Percentiles rank a stretch among this genome's conserved stretches.
Conservation (phyloP, 2,113 vertebrate species). For the Psephotus haematonotus region DNA sequence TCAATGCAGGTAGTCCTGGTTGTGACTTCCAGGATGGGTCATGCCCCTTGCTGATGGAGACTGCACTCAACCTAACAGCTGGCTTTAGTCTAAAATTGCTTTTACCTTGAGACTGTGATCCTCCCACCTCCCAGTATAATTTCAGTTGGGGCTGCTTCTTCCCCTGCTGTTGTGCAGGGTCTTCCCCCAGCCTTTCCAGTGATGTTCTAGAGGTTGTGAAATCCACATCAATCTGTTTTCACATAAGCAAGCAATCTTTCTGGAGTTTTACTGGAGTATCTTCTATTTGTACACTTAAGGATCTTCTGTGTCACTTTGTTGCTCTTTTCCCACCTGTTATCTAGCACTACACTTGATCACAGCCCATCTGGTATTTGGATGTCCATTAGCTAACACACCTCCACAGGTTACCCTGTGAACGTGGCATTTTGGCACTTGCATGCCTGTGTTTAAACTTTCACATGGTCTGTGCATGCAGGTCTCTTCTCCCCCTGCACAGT, state of each 20-base stretch:
- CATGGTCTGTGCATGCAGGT: fast-evolving
- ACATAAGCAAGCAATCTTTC: not conserved
- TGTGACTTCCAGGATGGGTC: not conserved
- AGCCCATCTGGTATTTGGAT: not conserved
- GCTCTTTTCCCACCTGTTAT: not conserved
- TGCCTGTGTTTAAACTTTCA: not conserved
- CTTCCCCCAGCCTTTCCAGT: not conserved
- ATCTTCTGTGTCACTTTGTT: not conserved
- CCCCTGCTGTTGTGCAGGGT: not conserved
- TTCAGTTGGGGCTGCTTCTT: not conserved
- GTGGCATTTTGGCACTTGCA: not conserved
- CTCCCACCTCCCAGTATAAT: not conserved
- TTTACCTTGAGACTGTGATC: not conserved
- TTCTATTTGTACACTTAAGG: not conserved
- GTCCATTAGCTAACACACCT: not conserved
- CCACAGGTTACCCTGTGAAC: fast-evolving
- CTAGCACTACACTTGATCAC: not conserved
- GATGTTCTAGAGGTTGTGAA: not conserved
- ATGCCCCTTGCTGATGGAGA: not conserved
- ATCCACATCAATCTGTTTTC: not conserved
- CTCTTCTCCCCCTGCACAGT: fast-evolving
- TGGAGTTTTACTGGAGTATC: not conserved
- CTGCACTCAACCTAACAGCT: not conserved
- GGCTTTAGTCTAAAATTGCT: not conserved
- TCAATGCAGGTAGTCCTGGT: not conserved